Evolutionary conservation across 2,797 vertebrate genomes (phyloP).

Genomic region (Ctenosaura bakeri): DNA sequence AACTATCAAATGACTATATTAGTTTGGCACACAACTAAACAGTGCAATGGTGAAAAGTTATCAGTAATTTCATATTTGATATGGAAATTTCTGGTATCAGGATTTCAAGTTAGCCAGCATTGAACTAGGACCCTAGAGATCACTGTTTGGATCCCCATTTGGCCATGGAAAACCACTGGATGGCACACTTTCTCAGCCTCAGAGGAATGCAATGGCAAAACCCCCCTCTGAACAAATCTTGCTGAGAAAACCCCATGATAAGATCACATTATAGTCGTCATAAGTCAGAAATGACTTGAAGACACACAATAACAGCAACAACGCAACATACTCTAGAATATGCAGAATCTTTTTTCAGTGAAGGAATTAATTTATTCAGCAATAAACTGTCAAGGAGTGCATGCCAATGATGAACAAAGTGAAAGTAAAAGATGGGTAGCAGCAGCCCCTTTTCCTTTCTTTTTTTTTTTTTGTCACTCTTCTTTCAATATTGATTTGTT

Average conservation of each 20-base stretch:
- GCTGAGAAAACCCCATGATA: no score
- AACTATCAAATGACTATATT: constrained; percentile 45
- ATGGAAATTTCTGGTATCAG: constrained; percentile 32
- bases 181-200: no score
- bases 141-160: no score
- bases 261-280: no score
- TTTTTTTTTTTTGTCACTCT: background rate
- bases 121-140: no score
- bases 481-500: background rate
- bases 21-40: constrained; percentile 33
- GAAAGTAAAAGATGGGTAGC: background rate
- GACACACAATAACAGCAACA: no score
- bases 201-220: no score
- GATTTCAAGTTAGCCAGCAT: background rate
- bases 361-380: background rate
- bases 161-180: no score
- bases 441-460: background rate
- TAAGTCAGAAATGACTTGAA: no score
- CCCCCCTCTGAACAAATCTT: no score
- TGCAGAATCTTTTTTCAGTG: background rate
- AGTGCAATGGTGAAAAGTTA: constrained; percentile 21
- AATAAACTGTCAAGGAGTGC: background rate
- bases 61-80: constrained; percentile 66
- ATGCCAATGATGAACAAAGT: background rate
- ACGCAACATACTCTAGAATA: background rate